Conservation (phyloP, 2,888 invertebrate species). For the Aethes cnicana region DNA sequence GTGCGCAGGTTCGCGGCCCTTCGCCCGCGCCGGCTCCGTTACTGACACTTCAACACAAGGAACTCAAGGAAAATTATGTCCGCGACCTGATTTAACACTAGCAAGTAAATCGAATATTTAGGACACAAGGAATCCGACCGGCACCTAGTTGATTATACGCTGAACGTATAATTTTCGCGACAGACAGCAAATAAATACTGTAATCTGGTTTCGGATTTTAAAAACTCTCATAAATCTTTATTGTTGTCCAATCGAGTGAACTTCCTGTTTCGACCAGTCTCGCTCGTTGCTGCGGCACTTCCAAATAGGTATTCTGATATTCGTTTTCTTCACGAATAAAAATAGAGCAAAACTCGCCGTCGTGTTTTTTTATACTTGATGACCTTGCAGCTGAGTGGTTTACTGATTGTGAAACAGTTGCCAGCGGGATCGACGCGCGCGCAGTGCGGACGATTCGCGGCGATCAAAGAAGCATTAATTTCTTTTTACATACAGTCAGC, state of each 20-base stretch:
- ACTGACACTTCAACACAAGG: neutral
- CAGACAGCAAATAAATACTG: constrained; percentile 34
- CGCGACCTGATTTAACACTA: constrained; percentile 1
- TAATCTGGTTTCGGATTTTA: constrained; percentile 44
- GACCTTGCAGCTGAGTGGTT: constrained; percentile 76
- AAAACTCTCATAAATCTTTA: constrained; percentile 75
- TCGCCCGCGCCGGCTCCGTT: constrained; percentile 8
- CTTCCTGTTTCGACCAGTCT: constrained; percentile 78
- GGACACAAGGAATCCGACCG: constrained; percentile 10
- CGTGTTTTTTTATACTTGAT: constrained; percentile 65
- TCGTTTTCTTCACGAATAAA: constrained; percentile 73
- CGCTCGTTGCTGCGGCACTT: constrained; percentile 56
- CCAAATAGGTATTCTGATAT: constrained; percentile 78
- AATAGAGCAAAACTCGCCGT: constrained; percentile 75
- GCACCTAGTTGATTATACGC: constrained; percentile 32
- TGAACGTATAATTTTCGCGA: constrained; percentile 32
- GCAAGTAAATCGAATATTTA: neutral
- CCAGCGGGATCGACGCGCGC: constrained; percentile 61
- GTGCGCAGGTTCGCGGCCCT: constrained; percentile 37
- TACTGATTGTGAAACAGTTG: constrained; percentile 72
- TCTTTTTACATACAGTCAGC: neutral
- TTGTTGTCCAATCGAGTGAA: constrained; percentile 71
- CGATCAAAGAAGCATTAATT: constrained; percentile 14
- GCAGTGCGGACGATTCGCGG: constrained; percentile 5
- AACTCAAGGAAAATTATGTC: neutral